phyloP scores from a whole-genome alignment of 2,888 invertebrate species.

The Hyalella azteca region DNA sequence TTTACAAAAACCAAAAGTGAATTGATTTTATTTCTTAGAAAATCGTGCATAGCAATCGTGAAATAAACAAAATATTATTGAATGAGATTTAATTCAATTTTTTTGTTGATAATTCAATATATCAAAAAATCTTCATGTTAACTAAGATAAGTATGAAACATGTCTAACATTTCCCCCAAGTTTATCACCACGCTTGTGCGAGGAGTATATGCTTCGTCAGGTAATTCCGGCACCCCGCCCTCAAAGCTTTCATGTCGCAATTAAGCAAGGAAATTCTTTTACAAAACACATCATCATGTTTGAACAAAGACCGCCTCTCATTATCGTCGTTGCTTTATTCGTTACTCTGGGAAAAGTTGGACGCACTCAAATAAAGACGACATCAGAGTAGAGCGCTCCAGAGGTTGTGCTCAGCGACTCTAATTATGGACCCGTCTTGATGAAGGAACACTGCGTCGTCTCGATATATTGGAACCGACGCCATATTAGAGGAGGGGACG shows the following conservation, averaged over 20 bases:
- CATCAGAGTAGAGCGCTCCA: constrained; percentile 17
- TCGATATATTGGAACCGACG: constrained; percentile 33
- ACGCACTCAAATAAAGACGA: constrained; percentile 9
- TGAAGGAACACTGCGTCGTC: neutral
- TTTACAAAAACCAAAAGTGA: too few species aligned
- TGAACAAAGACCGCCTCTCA: constrained; percentile 20
- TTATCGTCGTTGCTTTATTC: constrained; percentile 21
- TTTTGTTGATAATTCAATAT: too few species aligned
- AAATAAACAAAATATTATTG: too few species aligned
- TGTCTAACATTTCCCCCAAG: too few species aligned
- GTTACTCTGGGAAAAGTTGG: neutral
- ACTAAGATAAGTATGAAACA: too few species aligned
- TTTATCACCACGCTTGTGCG: too few species aligned
- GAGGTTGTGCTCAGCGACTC: neutral
- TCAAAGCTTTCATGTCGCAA: constrained; percentile 32
- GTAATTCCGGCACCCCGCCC: too few species aligned
- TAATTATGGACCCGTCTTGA: constrained; percentile 28
- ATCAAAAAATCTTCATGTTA: too few species aligned
- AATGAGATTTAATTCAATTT: too few species aligned
- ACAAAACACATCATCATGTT: constrained; percentile 11
- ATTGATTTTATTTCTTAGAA: too few species aligned
- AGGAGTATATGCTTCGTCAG: too few species aligned
- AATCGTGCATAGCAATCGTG: too few species aligned
- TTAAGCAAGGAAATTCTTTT: constrained; percentile 5
- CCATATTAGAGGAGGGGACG: constrained; percentile 35